Evolutionary conservation across 2,888 invertebrate species (phyloP).

Genomic region (Mesodorylaimus sp.): DNA sequence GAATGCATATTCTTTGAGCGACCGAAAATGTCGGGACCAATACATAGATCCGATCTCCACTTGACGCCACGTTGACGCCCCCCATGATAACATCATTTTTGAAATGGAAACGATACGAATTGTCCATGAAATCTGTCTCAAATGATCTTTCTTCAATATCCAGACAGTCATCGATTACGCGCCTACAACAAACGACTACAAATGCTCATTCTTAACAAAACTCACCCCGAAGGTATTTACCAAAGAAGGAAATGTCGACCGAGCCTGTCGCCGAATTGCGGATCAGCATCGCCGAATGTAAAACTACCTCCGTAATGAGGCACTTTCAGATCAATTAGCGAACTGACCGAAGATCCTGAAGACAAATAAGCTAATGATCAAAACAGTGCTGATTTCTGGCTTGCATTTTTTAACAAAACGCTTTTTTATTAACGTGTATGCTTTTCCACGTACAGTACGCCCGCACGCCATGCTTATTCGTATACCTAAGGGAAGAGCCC

Average conservation of each 20-base stretch:
- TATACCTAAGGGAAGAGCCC: too few relatives aligned
- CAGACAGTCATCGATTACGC: neutral
- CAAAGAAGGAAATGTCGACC: neutral
- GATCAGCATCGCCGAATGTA: neutral
- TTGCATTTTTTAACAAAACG: too few relatives aligned
- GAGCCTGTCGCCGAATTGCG: neutral
- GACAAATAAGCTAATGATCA: neutral
- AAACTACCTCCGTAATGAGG: neutral
- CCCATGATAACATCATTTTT: neutral
- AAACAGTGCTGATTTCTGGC: too few relatives aligned
- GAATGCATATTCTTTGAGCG: neutral
- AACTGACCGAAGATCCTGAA: neutral
- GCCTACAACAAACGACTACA: neutral
- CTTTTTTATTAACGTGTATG: too few relatives aligned
- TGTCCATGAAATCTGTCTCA: neutral
- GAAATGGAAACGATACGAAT: neutral
- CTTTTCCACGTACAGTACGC: too few relatives aligned
- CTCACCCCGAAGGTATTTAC: neutral
- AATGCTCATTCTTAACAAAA: neutral
- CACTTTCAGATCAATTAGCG: neutral
- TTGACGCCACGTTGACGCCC: neutral
- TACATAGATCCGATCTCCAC: neutral
- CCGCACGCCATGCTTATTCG: too few relatives aligned
- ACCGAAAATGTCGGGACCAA: neutral
- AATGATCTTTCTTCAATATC: neutral